Base-by-base conservation (phyloP, 2,113 vertebrate genomes). In the Menura novaehollandiae region DNA sequence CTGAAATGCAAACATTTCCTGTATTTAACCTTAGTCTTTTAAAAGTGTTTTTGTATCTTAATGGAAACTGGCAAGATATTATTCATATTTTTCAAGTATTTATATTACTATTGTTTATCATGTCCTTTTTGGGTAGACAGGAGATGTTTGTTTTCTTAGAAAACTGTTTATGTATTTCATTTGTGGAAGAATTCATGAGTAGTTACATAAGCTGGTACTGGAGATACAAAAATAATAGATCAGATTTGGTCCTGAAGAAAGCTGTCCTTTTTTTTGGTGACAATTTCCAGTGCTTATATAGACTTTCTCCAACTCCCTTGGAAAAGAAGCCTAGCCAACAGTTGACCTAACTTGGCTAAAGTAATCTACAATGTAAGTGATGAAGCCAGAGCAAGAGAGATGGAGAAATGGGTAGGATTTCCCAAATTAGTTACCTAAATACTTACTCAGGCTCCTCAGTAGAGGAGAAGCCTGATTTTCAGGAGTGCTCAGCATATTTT, bases 1-100 rank as follows among this genome's bases (percentile, higher is more conserved):
- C 56, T 88, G 64, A 96, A 93, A 92, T 59, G 51, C 43, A 85
- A 90, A 92, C 83, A 91, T 94, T 96, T 97, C 96, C 96, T 81
- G 93, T 69, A 68, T 89, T 94, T 95, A 85, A 72, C 49, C 23
- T 74, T 47, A 43, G 59, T 68, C 59, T 94, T 59, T 63, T 22
- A 72, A 95, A 91, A 87, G 72, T 87, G 35, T 85, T 95, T 88
- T 93, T 78, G 3, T 86, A 23, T 89, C 71, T 85, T 81, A 91
- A 81, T 88, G 85, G 86, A 93, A 96, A 81, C 49, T 92, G 91
- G 71, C 87, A 86, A 74, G 55, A 33, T 93, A 77, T 83, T 93
- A 77, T 77, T 92, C 8, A 53, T 78, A 46, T 60, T 91, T 80
- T 93, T 92, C 41, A 95, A 78, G 60, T 95, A 92, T 94, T 93